phyloP scores from a whole-genome alignment of 1,140 invertebrate species.

The Dicyema japonicum region DNA sequence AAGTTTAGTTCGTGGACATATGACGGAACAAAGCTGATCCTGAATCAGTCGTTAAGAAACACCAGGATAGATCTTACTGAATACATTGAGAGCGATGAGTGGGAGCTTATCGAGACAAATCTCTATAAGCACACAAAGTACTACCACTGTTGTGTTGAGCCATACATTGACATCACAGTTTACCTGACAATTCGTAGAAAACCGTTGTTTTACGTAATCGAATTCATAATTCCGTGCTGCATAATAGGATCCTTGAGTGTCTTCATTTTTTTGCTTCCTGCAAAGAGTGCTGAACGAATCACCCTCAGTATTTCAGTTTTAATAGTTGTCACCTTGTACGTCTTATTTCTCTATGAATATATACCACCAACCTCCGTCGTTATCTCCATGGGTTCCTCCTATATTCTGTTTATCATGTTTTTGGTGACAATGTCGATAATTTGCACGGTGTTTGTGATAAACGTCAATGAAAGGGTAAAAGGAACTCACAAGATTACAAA shows the following conservation, averaged over 20 bases:
- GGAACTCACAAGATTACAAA: no score
- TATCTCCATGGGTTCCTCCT: no score
- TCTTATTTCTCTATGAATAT: no score
- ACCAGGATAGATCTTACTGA: constrained; percentile 15
- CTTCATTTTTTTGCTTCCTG: no score
- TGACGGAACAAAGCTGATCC: no score
- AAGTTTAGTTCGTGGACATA: constrained; percentile 53
- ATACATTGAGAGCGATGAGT: constrained; percentile 17
- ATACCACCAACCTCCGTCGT: no score
- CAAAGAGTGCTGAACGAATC: no score
- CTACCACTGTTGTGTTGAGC: constrained; percentile 17
- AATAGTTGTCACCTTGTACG: no score
- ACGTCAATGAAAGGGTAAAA: no score
- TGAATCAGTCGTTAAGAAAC: no score
- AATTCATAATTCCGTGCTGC: constrained; percentile 15
- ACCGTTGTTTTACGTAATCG: constrained; percentile 19
- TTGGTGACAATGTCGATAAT: constrained; percentile 2
- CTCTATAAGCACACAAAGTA: constrained; percentile 10
- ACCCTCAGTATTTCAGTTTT: no score
- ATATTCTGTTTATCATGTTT: constrained; percentile 2
- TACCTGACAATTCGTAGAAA: constrained; percentile 11
- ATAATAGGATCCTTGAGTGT: no score
- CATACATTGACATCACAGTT: constrained; percentile 18
- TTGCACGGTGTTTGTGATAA: background rate
- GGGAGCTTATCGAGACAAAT: constrained; percentile 10